Evolutionary conservation across 2,888 invertebrate species (phyloP).

Genomic region (Leptinotarsa rubiginosa): DNA sequence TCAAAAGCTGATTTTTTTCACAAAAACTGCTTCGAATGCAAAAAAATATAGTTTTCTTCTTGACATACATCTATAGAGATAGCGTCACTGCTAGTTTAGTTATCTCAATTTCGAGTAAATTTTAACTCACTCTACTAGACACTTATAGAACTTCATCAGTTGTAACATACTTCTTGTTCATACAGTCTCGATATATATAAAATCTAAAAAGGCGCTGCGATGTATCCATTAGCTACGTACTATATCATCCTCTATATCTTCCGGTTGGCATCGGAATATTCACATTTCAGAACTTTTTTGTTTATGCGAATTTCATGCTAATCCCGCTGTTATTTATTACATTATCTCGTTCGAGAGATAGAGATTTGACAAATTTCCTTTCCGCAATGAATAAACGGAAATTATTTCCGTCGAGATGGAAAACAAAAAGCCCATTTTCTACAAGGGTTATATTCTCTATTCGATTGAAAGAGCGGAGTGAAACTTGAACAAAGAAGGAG

Average conservation of each 20-base stretch:
- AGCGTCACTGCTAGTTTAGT: too few species aligned
- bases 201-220: conserved; percentile 54
- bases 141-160: not conserved
- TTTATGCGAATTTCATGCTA: conserved; percentile 60
- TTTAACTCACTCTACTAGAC: not conserved
- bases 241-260: conserved; percentile 63
- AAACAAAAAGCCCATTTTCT: not conserved
- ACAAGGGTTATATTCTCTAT: not conserved
- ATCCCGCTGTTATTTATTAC: conserved; percentile 49
- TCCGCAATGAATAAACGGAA: conserved; percentile 21
- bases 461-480: not conserved
- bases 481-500: too few species aligned
- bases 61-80: too few species aligned
- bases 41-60: too few species aligned
- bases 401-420: not conserved
- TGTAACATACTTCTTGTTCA: conserved; percentile 9
- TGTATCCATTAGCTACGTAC: conserved; percentile 53
- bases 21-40: too few species aligned
- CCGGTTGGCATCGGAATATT: conserved; percentile 63
- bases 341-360: conserved; percentile 31
- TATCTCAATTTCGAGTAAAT: too few species aligned
- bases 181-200: conserved; percentile 42
- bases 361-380: conserved; percentile 21
- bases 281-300: conserved; percentile 62
- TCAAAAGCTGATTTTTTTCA: too few species aligned